phyloP scores from a whole-genome alignment of 1,140 invertebrate species.

The Pseudoatta argentina region DNA sequence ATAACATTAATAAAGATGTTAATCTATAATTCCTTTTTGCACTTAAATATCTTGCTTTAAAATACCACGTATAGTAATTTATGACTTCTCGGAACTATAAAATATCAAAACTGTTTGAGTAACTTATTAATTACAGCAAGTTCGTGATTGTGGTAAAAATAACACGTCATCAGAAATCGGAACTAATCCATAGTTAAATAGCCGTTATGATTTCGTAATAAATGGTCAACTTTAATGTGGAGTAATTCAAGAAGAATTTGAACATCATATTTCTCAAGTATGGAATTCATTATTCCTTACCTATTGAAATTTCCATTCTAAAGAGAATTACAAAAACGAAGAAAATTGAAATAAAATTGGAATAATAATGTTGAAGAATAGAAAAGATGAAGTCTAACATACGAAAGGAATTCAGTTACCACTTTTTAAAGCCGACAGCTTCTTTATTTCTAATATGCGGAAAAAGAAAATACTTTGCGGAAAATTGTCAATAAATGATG shows the following conservation, averaged over 20 bases:
- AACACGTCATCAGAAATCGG: conserved; percentile 33
- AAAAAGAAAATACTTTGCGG: not conserved
- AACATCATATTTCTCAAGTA: not conserved
- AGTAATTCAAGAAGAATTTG: conserved; percentile 7
- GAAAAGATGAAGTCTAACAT: conserved; percentile 5
- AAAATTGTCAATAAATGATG: conserved; percentile 4
- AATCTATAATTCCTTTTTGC: not conserved
- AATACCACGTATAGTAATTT: not conserved
- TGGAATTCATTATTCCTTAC: not conserved
- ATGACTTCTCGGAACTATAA: conserved; percentile 23
- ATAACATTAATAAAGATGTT: not conserved
- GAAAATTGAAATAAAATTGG: not conserved
- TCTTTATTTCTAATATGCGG: not conserved
- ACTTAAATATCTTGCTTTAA: not conserved
- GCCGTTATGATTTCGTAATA: not conserved
- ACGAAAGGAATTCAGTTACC: conserved; percentile 17
- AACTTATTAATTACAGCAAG: conserved; percentile 12
- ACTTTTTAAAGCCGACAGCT: conserved; percentile 11
- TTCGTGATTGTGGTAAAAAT: not conserved
- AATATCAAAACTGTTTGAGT: conserved; percentile 2
- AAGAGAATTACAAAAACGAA: not conserved
- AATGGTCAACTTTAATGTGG: conserved; percentile 16
- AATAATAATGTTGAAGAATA: not conserved
- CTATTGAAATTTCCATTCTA: conserved; percentile 9
- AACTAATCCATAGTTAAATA: conserved; percentile 42